A percentile compares a stretch with the other conserved stretches of the same genome.
These are phyloP conservation scores for Acinonyx jubatus DNA, from an alignment of 2,113 vertebrate species.

Conservation along the genomic window DNA sequence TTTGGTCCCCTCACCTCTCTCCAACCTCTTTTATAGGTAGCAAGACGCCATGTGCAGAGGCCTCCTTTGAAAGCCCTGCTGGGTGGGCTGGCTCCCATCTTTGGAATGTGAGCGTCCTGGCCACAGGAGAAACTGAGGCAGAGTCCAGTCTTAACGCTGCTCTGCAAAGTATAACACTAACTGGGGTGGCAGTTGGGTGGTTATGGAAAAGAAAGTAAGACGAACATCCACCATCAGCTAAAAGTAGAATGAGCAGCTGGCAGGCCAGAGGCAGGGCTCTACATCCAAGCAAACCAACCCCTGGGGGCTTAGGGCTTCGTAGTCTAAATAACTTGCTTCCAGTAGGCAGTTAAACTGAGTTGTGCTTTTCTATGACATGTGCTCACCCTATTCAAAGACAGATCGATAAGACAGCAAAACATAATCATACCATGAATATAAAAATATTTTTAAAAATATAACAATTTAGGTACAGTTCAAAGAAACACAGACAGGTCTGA, in stretches of 20 bases:
- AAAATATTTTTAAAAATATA: neutral
- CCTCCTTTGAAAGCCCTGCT: neutral
- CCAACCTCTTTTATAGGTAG: neutral
- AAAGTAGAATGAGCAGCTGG: no score
- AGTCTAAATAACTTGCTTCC: neutral
- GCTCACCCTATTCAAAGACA: neutral
- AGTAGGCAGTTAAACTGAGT: neutral
- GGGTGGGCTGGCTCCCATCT: neutral
- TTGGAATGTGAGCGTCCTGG: neutral
- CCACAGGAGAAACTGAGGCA: neutral
- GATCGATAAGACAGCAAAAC: neutral
- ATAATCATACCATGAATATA: neutral
- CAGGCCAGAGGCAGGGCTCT: neutral
- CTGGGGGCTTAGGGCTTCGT: neutral
- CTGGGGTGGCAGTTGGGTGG: neutral
- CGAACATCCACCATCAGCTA: neutral
- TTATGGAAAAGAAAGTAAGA: neutral
- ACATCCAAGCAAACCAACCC: neutral
- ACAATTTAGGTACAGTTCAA: neutral
- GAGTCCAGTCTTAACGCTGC: accelerated
- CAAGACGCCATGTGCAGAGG: neutral
- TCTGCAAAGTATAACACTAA: neutral
- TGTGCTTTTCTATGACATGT: neutral
- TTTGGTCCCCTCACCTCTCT: neutral
- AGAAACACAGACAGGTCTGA: neutral